Base-by-base conservation (phyloP, 2,888 invertebrate genomes). In the Lithophane semibrunnea region DNA sequence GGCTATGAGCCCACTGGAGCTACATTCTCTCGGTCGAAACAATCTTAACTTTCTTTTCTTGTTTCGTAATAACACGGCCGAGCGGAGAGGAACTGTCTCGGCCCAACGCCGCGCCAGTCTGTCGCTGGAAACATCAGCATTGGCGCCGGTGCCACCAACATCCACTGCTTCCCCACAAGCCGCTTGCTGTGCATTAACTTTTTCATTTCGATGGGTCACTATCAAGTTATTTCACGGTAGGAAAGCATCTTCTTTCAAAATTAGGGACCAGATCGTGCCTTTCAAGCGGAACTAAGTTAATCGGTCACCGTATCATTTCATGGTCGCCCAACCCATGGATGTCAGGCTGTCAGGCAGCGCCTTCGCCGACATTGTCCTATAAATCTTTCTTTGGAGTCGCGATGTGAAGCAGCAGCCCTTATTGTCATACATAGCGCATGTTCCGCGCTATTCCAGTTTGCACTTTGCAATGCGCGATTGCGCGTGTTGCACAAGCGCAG, bases 21-120 rank as follows among this genome's bases (percentile, higher is more conserved):
- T 92, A 93, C 89, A 93, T 92, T 94, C 92, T 93, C 93, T 92
- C 90, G 86, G 90, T 89, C 88, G 91, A 92, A 94, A 94, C 92
- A 89, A 89, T 92, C 86, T 93, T 92, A 92, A 94, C 95, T 95
- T 95, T 94, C 94, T 92, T 95, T 95, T 95, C 93, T 93, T 90
- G 94, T 96, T 95, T 95, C 95, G 95, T 95, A 95, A 96, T 93
- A 93, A 91, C 86, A 94, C 93, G 94, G 92, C 91, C 92, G 91
- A 94, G 89, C 91, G 90, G 93, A 93, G 93, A 94, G 90, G 91
- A 92, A 91, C 90, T 91, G 91, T 92, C 91, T 90, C 90, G 91
- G 88, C 87, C 80, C 90, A 90, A 87, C 86, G 87, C 84, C 86
- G 87, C 88, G 85, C 82, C 87, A 82, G 79, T 88, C 84, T 84